Conservation (phyloP, 2,797 vertebrate species). For the Girardinus metallicus region DNA sequence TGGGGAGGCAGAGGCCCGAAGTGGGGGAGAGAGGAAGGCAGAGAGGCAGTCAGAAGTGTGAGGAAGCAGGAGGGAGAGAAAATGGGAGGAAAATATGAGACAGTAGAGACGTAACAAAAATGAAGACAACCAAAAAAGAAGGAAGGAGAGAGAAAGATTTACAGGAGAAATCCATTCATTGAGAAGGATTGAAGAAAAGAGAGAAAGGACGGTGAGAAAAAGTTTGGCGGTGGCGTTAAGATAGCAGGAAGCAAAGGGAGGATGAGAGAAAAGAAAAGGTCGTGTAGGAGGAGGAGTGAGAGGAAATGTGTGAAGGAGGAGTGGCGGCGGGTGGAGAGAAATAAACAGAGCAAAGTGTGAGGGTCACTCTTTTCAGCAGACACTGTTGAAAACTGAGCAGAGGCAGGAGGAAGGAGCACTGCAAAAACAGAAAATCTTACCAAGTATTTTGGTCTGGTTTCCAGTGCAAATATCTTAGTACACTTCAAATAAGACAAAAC, state of each 20-base stretch:
- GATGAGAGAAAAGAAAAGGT: conserved; percentile 51
- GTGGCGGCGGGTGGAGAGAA: conserved; percentile 74
- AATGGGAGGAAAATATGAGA: conserved; percentile 16
- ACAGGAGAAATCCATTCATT: conserved; percentile 59
- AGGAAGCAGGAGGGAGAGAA: conserved; percentile 31
- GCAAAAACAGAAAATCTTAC: too few relatives aligned
- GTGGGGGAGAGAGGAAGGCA: conserved; percentile 38
- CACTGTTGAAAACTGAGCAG: conserved; percentile 74
- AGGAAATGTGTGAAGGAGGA: conserved; percentile 57
- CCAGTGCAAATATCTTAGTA: too few relatives aligned
- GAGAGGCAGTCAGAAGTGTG: conserved; percentile 17
- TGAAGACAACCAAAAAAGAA: conserved; percentile 38
- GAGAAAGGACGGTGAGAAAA: conserved; percentile 42
- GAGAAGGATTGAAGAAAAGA: conserved; percentile 19
- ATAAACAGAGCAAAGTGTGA: conserved; percentile 79
- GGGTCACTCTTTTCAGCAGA: conserved; percentile 75
- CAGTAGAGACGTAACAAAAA: conserved; percentile 31
- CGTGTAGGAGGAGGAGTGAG: conserved; percentile 52
- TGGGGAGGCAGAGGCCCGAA: conserved; percentile 72
- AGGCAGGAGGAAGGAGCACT: conserved; percentile 43
- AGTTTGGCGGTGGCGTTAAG: conserved; percentile 29
- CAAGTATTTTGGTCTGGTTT: too few relatives aligned
- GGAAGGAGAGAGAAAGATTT: conserved; percentile 42
- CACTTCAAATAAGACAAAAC: too few relatives aligned
- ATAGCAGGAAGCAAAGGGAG: conserved; percentile 39